Percentiles rank a stretch among this genome's conserved stretches.
Conservation (phyloP, 2,797 vertebrate species). For the Coccyzus lansbergi region DNA sequence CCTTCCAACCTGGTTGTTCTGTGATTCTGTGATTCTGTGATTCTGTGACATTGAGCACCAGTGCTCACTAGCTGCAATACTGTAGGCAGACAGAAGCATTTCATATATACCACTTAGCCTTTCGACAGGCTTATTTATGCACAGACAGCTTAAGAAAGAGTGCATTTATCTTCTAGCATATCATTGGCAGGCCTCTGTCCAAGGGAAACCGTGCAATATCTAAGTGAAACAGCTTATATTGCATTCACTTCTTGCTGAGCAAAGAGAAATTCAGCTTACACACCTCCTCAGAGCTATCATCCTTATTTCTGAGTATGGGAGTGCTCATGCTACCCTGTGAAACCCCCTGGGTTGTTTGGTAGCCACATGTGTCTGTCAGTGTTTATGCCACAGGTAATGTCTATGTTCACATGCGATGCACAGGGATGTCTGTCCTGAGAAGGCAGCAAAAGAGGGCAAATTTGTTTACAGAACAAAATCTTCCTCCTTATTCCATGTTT, state of each 20-base stretch:
- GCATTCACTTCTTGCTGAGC: not conserved
- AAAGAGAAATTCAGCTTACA: not conserved
- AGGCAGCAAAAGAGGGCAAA: not conserved
- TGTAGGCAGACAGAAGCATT: not conserved
- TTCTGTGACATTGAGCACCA: not conserved
- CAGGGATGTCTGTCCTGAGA: accelerated
- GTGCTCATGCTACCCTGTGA: not conserved
- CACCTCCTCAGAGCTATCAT: accelerated
- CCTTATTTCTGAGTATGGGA: not conserved
- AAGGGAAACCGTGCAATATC: not conserved
- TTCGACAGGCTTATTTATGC: not conserved
- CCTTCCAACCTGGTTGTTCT: no score
- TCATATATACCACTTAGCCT: not conserved
- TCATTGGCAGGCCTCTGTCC: not conserved
- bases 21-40: no score
- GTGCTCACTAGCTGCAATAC: not conserved
- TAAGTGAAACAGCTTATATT: not conserved
- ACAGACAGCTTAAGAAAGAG: not conserved
- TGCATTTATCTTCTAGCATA: not conserved
- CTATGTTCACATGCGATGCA: not conserved
- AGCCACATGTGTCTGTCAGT: not conserved
- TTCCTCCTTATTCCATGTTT: not conserved
- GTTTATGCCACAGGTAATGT: not conserved
- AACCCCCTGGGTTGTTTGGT: not conserved
- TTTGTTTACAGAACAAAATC: not conserved